phyloP scores from a whole-genome alignment of 1,140 invertebrate species.

The Thrips palmi region DNA sequence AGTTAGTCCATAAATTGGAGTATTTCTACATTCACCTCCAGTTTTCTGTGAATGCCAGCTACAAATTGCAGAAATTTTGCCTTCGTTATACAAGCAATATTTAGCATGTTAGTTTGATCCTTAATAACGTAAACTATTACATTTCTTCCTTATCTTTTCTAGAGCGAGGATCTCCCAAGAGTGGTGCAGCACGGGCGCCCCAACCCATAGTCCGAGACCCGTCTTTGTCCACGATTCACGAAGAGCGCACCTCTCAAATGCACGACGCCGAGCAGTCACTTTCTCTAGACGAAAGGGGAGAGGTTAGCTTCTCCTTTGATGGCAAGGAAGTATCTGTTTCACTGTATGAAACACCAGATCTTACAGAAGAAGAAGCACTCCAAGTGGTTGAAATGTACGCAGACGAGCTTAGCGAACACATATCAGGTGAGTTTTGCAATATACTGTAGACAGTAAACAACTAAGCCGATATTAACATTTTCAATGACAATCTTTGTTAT shows the following conservation, averaged over 20 bases:
- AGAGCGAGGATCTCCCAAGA: too few species aligned
- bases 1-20: too few species aligned
- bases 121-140: too few species aligned
- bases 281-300: constrained; percentile 61
- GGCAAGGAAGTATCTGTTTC: constrained; percentile 81
- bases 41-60: too few species aligned
- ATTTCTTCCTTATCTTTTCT: too few species aligned
- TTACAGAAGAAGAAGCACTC: constrained; percentile 76
- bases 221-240: constrained; percentile 74
- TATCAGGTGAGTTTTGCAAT: constrained; percentile 36
- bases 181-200: background rate
- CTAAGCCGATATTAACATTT: background rate
- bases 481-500: background rate
- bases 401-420: constrained; percentile 73
- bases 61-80: too few species aligned
- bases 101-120: too few species aligned
- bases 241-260: constrained; percentile 73
- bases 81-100: too few species aligned
- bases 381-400: constrained; percentile 88
- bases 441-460: background rate
- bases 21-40: too few species aligned
- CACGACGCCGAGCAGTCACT: constrained; percentile 59
- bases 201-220: constrained; percentile 42
- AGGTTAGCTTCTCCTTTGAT: constrained; percentile 76
- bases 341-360: constrained; percentile 75